phyloP scores from a whole-genome alignment of 1,140 invertebrate genomes.

The Holotrichia oblita region DNA sequence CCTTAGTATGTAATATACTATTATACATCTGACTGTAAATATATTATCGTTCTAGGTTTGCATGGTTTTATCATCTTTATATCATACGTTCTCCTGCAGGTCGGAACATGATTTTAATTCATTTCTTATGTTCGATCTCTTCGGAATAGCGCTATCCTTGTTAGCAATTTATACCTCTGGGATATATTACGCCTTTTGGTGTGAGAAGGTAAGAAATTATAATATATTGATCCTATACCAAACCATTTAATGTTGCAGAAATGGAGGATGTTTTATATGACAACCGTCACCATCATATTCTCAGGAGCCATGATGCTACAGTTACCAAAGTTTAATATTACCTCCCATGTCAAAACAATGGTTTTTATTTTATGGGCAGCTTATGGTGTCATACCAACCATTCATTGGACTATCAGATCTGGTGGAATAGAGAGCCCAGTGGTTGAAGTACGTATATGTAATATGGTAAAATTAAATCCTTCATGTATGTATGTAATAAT shows the following conservation, averaged over 20 bases:
- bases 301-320: slow-evolving; percentile 81
- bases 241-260: slow-evolving; percentile 65
- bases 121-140: slow-evolving; percentile 90
- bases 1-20: no score
- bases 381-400: slow-evolving; percentile 89
- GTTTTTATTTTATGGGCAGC: slow-evolving; percentile 88
- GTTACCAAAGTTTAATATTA: slow-evolving; percentile 76
- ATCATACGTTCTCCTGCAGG: slow-evolving; percentile 94
- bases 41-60: slow-evolving; percentile 84
- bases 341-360: slow-evolving; percentile 77
- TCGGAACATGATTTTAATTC: slow-evolving; percentile 87
- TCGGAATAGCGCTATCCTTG: slow-evolving; percentile 93
- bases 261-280: slow-evolving; percentile 84
- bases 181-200: slow-evolving; percentile 97
- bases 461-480: no score
- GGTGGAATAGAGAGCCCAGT: slow-evolving; percentile 86
- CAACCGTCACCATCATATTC: slow-evolving; percentile 82
- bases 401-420: slow-evolving; percentile 91
- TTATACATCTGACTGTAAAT: no score
- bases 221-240: neutral
- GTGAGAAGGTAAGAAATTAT: slow-evolving; percentile 78
- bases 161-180: slow-evolving; percentile 95
- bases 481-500: no score
- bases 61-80: slow-evolving; percentile 91
- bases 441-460: slow-evolving; percentile 75